Conservation (phyloP, 1,140 invertebrate genomes). For the Aphelenchoides avenae region DNA sequence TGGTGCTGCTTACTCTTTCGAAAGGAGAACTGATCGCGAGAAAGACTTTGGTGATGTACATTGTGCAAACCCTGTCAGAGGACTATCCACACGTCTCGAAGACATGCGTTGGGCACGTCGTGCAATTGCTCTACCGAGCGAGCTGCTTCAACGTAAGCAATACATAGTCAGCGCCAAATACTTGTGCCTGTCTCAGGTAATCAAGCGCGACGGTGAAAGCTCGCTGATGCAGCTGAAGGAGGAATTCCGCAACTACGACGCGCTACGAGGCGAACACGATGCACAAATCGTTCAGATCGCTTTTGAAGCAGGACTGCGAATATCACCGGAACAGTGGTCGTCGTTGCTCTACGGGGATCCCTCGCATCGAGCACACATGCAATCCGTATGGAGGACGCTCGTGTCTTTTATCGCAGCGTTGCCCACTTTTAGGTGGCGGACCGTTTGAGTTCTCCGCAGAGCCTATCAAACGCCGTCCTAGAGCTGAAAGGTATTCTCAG, state of each 20-base stretch:
- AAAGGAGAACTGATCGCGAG: slow-evolving; percentile 92
- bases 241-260: slow-evolving; percentile 90
- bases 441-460: slow-evolving; percentile 59
- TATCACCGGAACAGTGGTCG: slow-evolving; percentile 97
- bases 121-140: slow-evolving; percentile 91
- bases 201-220: slow-evolving; percentile 92
- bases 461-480: slow-evolving; percentile 14
- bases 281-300: slow-evolving; percentile 97
- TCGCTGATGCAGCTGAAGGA: slow-evolving; percentile 97
- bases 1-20: slow-evolving; percentile 86
- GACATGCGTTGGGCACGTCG: slow-evolving; percentile 96
- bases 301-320: slow-evolving; percentile 88
- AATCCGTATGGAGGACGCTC: slow-evolving; percentile 57
- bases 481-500: slow-evolving; percentile 20
- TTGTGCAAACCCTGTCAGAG: slow-evolving; percentile 86
- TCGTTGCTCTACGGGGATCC: slow-evolving; percentile 90
- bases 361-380: slow-evolving; percentile 7
- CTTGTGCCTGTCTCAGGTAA: slow-evolving; percentile 68
- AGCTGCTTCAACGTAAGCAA: slow-evolving; percentile 93
- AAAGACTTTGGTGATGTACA: slow-evolving; percentile 97
- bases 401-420: too few relatives aligned
- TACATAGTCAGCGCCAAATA: too few relatives aligned
- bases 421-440: too few relatives aligned
- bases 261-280: slow-evolving; percentile 86
- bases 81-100: slow-evolving; percentile 96